phyloP scores from a whole-genome alignment of 2,113 vertebrate species.

The rabbit (Oryctolagus cuniculus) region DNA sequence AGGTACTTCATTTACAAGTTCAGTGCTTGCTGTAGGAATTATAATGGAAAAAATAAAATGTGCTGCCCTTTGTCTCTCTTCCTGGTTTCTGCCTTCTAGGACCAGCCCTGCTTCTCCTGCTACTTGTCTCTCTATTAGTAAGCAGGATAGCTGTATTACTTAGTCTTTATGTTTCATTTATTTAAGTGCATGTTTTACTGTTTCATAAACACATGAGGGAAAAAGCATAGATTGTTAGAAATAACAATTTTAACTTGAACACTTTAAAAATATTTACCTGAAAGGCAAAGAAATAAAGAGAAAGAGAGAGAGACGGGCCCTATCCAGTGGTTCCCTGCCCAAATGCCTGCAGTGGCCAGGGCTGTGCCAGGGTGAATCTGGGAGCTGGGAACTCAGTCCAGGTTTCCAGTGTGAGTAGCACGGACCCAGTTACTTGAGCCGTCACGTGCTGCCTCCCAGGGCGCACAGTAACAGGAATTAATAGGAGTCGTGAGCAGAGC shows the following conservation, averaged over 20 bases:
- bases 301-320: too few species aligned
- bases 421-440: too few species aligned
- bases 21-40: neutral
- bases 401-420: too few species aligned
- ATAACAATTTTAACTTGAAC: neutral
- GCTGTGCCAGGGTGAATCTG: too few species aligned
- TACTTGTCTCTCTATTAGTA: neutral
- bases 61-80: neutral
- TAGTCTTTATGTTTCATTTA: neutral
- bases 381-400: too few species aligned
- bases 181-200: neutral
- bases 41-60: neutral
- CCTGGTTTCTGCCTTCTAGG: neutral
- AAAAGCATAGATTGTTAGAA: neutral
- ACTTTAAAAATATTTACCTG: neutral
- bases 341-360: too few species aligned
- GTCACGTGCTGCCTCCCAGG: too few species aligned
- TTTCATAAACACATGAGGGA: neutral
- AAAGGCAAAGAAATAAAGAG: too few species aligned
- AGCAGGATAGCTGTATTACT: neutral
- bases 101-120: neutral
- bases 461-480: too few species aligned
- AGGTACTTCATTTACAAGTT: neutral
- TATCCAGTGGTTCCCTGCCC: too few species aligned
- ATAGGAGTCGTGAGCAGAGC: too few species aligned